Evolutionary conservation across 2,113 vertebrate species (phyloP).

Genomic region (Phyllostomus discolor): DNA sequence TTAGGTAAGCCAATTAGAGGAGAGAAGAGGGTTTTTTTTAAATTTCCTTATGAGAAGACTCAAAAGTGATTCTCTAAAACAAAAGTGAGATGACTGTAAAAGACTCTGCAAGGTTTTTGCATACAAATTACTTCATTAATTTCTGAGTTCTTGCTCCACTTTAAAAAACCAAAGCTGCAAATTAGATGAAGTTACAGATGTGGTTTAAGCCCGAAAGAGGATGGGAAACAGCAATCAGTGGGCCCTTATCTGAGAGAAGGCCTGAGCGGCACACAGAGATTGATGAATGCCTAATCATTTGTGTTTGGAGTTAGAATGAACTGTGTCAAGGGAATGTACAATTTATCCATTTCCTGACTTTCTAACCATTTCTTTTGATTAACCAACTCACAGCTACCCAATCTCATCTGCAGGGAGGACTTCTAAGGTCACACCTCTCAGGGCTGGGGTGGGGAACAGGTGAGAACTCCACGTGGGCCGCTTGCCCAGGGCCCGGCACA

Average conservation of each 20-base stretch:
- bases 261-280: background rate
- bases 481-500: background rate
- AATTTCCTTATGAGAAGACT: background rate
- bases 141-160: background rate
- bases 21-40: background rate
- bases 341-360: background rate
- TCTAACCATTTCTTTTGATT: background rate
- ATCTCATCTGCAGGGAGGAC: background rate
- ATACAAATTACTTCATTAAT: background rate
- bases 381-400: background rate
- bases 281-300: background rate
- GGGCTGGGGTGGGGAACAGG: background rate
- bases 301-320: background rate
- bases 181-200: background rate
- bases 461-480: background rate
- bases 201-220: background rate
- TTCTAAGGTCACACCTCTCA: background rate
- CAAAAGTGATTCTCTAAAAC: background rate
- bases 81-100: background rate
- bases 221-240: background rate
- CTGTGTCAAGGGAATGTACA: background rate
- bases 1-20: background rate
- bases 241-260: background rate
- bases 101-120: background rate
- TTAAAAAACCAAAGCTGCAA: background rate